Percentiles rank a stretch among this genome's conserved stretches.
Evolutionary conservation across 2,797 vertebrate species (phyloP).

Genomic region (Astyanax mexicanus): DNA sequence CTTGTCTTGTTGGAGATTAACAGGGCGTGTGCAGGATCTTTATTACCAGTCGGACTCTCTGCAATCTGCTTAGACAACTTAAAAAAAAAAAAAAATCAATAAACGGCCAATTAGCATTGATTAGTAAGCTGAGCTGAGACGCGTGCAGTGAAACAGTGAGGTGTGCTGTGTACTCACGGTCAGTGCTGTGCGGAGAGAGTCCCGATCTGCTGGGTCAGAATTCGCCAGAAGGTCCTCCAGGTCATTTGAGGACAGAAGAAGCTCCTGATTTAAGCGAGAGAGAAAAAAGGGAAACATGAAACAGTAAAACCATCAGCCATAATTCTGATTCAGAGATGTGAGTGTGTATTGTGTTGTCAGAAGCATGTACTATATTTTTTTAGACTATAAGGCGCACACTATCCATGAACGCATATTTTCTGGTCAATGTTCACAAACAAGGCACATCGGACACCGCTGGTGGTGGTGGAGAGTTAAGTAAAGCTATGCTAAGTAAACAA

Average conservation of each 20-base stretch:
- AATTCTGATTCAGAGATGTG: background rate
- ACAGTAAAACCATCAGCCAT: background rate
- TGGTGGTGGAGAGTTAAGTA: too few relatives aligned
- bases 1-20: conserved; percentile 4
- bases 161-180: conserved; percentile 67
- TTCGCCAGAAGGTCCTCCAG: conserved; percentile 70
- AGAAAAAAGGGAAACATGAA: conserved; percentile 21
- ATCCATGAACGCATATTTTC: too few relatives aligned
- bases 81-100: too few relatives aligned
- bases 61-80: background rate
- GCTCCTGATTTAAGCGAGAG: conserved; percentile 60
- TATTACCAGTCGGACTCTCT: background rate
- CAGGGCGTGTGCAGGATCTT: background rate
- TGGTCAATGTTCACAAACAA: too few relatives aligned
- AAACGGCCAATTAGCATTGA: background rate
- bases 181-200: conserved; percentile 41
- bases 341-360: background rate
- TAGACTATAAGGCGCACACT: too few relatives aligned
- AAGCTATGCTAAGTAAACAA: too few relatives aligned
- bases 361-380: too few relatives aligned
- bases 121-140: background rate
- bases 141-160: background rate
- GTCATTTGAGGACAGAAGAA: conserved; percentile 76
- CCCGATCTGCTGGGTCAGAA: conserved; percentile 44
- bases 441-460: too few relatives aligned